Percentiles rank a stretch among this genome's conserved stretches.
Evolutionary conservation across 2,113 vertebrate genomes (phyloP).

Genomic region (Azemiops feae): DNA sequence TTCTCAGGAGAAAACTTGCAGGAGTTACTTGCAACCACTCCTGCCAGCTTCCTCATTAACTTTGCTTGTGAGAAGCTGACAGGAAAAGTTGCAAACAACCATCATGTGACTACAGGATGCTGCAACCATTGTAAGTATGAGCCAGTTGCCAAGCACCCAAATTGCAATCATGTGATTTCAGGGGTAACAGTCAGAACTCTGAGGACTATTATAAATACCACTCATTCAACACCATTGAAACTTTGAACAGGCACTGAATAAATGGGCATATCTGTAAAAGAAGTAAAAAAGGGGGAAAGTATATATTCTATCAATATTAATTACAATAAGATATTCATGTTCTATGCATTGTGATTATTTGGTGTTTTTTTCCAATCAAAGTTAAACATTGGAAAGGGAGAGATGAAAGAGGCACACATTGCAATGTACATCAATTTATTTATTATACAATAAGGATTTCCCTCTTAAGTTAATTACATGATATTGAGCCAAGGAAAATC

Average conservation of each 20-base stretch:
- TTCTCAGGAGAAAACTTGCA: neutral
- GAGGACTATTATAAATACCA: neutral
- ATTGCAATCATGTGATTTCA: neutral
- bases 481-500: neutral
- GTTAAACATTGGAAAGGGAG: neutral
- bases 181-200: neutral
- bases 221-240: neutral
- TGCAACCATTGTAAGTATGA: neutral
- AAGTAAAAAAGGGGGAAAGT: fast-evolving
- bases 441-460: neutral
- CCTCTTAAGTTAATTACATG: neutral
- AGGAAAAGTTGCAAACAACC: neutral
- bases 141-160: neutral
- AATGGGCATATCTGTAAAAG: neutral
- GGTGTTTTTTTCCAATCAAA: neutral
- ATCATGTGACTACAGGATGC: neutral
- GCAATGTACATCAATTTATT: neutral
- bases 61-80: neutral
- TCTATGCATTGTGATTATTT: neutral
- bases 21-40: neutral
- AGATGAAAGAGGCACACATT: neutral
- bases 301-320: neutral
- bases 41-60: neutral
- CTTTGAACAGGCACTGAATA: neutral
- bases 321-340: neutral